Conservation (phyloP, 2,113 vertebrate genomes). For the Pollachius pollachius region DNA sequence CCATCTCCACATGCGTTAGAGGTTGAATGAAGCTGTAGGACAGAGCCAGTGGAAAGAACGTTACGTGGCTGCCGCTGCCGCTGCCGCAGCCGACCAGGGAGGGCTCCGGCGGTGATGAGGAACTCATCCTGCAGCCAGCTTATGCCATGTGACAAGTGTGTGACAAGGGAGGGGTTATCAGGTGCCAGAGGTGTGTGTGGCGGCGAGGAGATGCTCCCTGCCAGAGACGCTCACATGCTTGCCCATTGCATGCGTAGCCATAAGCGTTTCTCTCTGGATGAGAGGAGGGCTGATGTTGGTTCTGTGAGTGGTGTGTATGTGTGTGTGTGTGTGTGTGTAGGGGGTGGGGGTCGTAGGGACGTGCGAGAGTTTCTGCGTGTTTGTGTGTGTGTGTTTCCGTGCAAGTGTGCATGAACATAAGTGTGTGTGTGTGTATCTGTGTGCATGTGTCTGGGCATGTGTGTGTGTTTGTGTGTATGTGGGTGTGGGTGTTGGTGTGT, state of each 20-base stretch:
- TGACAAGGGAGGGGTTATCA: conserved; percentile 44
- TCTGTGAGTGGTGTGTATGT: conserved; percentile 4
- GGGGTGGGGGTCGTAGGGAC: too few relatives aligned
- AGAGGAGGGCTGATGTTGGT: not conserved
- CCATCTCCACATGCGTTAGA: conserved; percentile 12
- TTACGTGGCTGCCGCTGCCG: not conserved
- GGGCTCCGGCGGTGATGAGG: conserved; percentile 49
- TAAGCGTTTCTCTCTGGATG: not conserved
- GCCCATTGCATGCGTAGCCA: not conserved
- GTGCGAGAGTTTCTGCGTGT: not conserved
- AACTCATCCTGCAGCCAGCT: conserved; percentile 52
- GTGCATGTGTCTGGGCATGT: conserved; percentile 2
- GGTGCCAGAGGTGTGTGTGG: conserved; percentile 21
- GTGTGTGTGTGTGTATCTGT: not conserved
- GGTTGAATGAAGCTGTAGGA: conserved; percentile 52
- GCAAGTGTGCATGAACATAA: conserved; percentile 10
- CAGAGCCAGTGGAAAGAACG: conserved; percentile 23
- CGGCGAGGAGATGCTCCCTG: too few relatives aligned
- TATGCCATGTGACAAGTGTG: conserved; percentile 69
- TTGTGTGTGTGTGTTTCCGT: not conserved
- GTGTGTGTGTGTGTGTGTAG: conserved; percentile 1
- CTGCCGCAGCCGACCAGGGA: not conserved
- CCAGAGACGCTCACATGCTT: too few relatives aligned
- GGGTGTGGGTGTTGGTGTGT: not conserved
- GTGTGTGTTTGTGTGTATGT: conserved; percentile 6